Base-by-base conservation (phyloP, 2,797 vertebrate species). In the Ciconia nigra region DNA sequence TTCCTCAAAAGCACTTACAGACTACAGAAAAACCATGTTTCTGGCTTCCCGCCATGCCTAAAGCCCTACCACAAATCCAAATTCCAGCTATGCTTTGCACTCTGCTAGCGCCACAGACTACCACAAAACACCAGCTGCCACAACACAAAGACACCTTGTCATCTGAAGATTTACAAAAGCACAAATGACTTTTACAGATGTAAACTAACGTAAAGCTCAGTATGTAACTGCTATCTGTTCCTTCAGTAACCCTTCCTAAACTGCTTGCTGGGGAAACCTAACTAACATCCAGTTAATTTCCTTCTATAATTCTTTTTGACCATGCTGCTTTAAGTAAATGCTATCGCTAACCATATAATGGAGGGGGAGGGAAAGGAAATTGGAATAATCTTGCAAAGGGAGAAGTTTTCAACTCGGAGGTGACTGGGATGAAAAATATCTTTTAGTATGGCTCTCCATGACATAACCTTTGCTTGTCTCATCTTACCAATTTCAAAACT, bases 1-100 rank as follows among this genome's bases (percentile, higher is more conserved):
- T 96, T 96, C 96, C 96, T 95, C 93, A 95, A 96, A 95, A 96
- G 93, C 85, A 90, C 82, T 89, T 65, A 74, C 44, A 0, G 0
- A 42, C 28, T 70, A 83, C 39, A 63, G 41, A 63, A 83, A 71
- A 70, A 15, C 0, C 26, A 0, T 51, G 61, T 55, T 95, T 78
- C 62, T 96, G 94, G 93, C 90, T 79, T 72, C 80, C 58, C 0
- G 16, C 85, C 91, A 79, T 62, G 76, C 80, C 73, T 41, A 39
- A 88, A 91, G 65, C 33, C 51, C 66, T 62, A 62, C 87, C 93
- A 82, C 95, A 91, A 95, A 88, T 62, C 69, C 24, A 1, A 66
- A 94, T 93, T 91, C 90, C 91, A 95, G 62, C 66, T 71, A 0
- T 78, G 41, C 70, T 59, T 82, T 11, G 55, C 77, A 94, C 93